phyloP scores from a whole-genome alignment of 2,888 invertebrate genomes.

The Neoitamus cyanurus region DNA sequence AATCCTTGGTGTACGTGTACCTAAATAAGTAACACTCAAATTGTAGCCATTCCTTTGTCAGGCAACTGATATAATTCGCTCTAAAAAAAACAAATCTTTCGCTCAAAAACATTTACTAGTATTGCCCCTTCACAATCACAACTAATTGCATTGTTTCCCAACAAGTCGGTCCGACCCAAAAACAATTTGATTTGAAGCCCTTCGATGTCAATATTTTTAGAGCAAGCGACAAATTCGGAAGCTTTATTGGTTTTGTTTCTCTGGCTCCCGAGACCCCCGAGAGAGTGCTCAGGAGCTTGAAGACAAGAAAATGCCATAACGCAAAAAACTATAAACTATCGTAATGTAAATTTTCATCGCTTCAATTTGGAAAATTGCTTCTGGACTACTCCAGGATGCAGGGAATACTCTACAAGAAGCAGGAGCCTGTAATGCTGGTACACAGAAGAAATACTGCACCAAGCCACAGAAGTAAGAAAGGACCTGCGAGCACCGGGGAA shows the following conservation, averaged over 20 bases:
- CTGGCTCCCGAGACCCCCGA: neutral
- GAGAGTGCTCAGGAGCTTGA: neutral
- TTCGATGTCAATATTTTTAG: neutral
- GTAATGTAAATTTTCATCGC: constrained; percentile 49
- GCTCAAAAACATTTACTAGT: neutral
- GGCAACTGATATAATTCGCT: neutral
- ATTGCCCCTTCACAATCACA: neutral
- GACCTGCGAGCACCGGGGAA: neutral
- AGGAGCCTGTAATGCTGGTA: neutral
- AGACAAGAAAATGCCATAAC: neutral
- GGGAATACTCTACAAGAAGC: neutral
- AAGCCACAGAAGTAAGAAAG: neutral
- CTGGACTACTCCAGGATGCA: neutral
- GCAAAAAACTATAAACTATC: constrained; percentile 38
- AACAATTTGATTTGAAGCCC: neutral
- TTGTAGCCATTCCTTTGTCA: neutral
- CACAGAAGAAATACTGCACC: neutral
- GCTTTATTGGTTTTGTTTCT: neutral
- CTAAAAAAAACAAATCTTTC: neutral
- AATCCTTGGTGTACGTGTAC: too few relatives aligned
- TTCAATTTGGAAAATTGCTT: constrained; percentile 52
- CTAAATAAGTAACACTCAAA: neutral
- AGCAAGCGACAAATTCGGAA: neutral
- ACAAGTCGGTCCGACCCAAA: neutral
- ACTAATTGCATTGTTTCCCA: neutral